Evolutionary conservation across 2,113 vertebrate genomes (phyloP).

Genomic region (Athene cunicularia): DNA sequence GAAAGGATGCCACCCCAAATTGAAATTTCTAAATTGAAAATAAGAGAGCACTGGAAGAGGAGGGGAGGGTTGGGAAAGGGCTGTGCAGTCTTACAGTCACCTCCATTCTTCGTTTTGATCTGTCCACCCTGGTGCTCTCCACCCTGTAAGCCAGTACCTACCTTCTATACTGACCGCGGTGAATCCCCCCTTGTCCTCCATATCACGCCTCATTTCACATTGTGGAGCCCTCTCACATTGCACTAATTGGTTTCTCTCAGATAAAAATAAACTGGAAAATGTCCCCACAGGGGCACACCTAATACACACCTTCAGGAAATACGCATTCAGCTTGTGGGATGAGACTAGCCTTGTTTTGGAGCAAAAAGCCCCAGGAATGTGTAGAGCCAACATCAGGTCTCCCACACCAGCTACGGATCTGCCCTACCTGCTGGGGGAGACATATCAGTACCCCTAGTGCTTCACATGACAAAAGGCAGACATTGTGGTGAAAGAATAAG

Average conservation of each 20-base stretch:
- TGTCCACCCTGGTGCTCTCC: background rate
- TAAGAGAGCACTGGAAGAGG: background rate
- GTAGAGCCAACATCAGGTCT: rapidly evolving
- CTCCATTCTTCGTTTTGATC: background rate
- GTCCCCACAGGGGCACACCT: background rate
- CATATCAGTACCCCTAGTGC: background rate
- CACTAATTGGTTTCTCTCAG: background rate
- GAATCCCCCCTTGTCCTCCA: rapidly evolving
- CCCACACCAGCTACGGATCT: background rate
- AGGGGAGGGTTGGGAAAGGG: background rate
- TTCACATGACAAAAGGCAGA: background rate
- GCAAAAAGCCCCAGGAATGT: background rate
- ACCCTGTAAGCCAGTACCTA: background rate
- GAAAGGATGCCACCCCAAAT: background rate
- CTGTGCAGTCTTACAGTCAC: no score
- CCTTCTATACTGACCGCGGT: background rate
- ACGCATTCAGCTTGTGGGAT: background rate
- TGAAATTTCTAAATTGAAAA: background rate
- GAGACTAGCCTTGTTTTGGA: background rate
- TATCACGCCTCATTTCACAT: background rate
- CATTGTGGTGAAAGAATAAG: rapidly evolving
- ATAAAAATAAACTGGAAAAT: background rate
- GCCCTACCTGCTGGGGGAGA: background rate
- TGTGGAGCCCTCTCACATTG: rapidly evolving
- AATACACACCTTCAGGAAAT: background rate